Percentiles rank a stretch among this genome's conserved stretches.
Conservation (phyloP, 2,113 vertebrate species). For the Plecturocebus donacophilus region DNA sequence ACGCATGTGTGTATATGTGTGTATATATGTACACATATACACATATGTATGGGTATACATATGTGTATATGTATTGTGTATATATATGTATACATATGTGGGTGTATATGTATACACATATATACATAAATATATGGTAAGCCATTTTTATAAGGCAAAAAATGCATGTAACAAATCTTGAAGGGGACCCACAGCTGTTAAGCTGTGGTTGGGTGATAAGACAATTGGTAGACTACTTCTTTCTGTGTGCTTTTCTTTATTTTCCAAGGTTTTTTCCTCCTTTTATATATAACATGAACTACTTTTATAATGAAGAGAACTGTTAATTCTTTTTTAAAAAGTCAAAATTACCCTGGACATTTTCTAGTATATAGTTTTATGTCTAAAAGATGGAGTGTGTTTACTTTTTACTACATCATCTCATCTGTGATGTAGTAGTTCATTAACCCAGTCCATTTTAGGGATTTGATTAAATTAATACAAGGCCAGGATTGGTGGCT, state of each 20-base stretch:
- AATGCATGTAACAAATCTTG: not conserved
- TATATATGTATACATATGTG: too few species aligned
- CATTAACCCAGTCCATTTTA: not conserved
- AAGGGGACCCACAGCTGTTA: not conserved
- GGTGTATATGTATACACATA: too few species aligned
- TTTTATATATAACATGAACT: not conserved
- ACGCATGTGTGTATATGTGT: too few species aligned
- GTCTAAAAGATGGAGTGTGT: not conserved
- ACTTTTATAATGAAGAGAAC: conserved; percentile 25
- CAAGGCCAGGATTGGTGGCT: not conserved
- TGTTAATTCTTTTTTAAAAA: not conserved
- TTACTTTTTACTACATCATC: not conserved
- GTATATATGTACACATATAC: too few species aligned
- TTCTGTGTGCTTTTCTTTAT: conserved; percentile 16
- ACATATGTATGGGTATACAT: too few species aligned
- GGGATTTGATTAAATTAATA: not conserved
- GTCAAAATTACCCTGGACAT: not conserved
- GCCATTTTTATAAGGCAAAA: conserved; percentile 32
- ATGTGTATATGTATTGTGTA: too few species aligned
- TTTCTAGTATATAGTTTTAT: not conserved
- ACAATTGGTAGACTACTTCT: conserved; percentile 12
- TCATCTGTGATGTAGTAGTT: not conserved
- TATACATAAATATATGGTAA: not conserved
- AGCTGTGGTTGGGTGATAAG: not conserved
- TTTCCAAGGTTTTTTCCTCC: not conserved